phyloP scores from a whole-genome alignment of 92 coral and sea anemone species.

The Epizoanthus fatuus region DNA sequence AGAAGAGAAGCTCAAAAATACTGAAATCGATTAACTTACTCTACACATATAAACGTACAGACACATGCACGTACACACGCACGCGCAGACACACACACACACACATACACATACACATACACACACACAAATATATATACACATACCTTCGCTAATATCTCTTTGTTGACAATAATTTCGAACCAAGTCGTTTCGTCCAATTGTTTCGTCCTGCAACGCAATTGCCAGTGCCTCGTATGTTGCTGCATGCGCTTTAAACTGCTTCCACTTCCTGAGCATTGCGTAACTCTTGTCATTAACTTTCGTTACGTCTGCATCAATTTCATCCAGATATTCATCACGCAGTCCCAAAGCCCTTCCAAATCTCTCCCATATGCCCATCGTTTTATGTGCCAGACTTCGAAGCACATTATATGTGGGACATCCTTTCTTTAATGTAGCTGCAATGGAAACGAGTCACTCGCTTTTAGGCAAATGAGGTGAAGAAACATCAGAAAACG shows the following conservation, averaged over 20 bases:
- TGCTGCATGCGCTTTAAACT: constrained; percentile 57
- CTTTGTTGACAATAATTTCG: constrained; percentile 46
- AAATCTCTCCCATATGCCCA: constrained; percentile 62
- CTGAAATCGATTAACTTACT: no score
- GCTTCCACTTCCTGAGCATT: constrained; percentile 75
- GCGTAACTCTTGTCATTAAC: constrained; percentile 59
- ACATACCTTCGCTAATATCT: no score
- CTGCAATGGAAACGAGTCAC: neutral
- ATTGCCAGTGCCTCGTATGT: constrained; percentile 62
- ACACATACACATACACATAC: no score
- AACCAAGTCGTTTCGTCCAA: constrained; percentile 59
- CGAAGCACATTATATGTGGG: constrained; percentile 47
- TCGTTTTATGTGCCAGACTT: constrained; percentile 47
- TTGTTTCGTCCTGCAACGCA: constrained; percentile 54
- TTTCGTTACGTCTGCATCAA: constrained; percentile 49
- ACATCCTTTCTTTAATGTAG: constrained; percentile 55
- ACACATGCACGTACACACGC: no score
- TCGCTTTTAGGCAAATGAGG: no score
- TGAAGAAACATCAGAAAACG: no score
- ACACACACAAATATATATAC: no score
- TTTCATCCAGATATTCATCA: constrained; percentile 54
- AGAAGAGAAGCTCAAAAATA: no score
- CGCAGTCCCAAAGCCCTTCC: constrained; percentile 66
- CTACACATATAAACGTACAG: no score
- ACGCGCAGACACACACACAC: no score